phyloP scores from a whole-genome alignment of 1,140 invertebrate genomes.

The Solen grandis region DNA sequence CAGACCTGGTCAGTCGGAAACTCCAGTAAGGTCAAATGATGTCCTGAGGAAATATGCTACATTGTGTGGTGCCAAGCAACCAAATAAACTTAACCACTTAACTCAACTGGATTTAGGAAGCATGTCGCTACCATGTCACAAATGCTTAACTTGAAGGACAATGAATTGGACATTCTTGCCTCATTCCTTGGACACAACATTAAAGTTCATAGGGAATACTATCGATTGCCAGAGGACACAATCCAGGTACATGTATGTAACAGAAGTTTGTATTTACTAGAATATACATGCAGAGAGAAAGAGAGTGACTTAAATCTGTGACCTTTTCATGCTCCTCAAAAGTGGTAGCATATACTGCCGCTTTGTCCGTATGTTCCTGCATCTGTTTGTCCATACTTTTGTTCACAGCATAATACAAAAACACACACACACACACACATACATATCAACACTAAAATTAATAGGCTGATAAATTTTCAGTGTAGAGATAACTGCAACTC shows the following conservation, averaged over 20 bases:
- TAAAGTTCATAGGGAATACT: slow-evolving; percentile 56
- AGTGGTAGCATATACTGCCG: too few relatives aligned
- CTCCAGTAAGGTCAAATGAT: background rate
- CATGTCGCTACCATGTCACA: slow-evolving; percentile 56
- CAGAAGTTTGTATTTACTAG: too few relatives aligned
- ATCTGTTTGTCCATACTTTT: too few relatives aligned
- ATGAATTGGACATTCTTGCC: slow-evolving; percentile 60
- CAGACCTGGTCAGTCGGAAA: background rate
- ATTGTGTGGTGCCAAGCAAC: slow-evolving; percentile 5
- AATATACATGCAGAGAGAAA: too few relatives aligned
- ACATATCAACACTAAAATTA: too few relatives aligned
- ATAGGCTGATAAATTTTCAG: too few relatives aligned
- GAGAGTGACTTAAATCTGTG: too few relatives aligned
- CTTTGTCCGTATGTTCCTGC: too few relatives aligned
- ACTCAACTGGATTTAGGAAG: slow-evolving; percentile 74
- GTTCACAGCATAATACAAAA: too few relatives aligned
- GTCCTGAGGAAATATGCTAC: slow-evolving; percentile 4
- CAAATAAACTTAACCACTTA: slow-evolving; percentile 24
- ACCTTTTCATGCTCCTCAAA: too few relatives aligned
- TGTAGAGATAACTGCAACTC: too few relatives aligned
- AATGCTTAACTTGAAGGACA: slow-evolving; percentile 57
- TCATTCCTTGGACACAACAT: slow-evolving; percentile 55
- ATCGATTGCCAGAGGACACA: slow-evolving; percentile 50
- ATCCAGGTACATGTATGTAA: slow-evolving; percentile 36
- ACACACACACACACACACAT: too few relatives aligned